A percentile compares a stretch with the other conserved stretches of the same genome.
phyloP scores from a whole-genome alignment of 2,888 invertebrate genomes.

The Xanthorhoe designata region DNA sequence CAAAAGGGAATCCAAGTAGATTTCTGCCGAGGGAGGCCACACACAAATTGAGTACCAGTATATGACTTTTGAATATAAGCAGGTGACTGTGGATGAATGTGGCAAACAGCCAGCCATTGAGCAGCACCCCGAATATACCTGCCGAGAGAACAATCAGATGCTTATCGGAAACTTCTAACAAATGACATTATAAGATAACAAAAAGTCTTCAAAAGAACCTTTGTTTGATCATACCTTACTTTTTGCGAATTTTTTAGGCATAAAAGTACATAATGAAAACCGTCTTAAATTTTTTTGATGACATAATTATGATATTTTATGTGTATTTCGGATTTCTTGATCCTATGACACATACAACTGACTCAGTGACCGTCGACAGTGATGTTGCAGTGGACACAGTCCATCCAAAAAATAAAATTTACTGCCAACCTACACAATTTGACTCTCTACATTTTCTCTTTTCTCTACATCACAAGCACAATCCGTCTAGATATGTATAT shows the following conservation, averaged over 20 bases:
- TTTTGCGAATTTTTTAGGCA: too few species aligned
- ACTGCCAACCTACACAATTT: neutral
- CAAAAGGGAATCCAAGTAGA: constrained; percentile 83
- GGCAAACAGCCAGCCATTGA: constrained; percentile 84
- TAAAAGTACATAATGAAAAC: too few species aligned
- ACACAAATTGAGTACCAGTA: constrained; percentile 83
- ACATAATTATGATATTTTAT: too few species aligned
- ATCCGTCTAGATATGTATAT: neutral
- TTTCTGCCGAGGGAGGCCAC: constrained; percentile 82
- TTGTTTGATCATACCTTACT: too few species aligned
- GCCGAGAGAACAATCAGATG: constrained; percentile 47
- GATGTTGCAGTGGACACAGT: too few species aligned
- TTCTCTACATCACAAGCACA: neutral
- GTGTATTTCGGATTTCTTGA: too few species aligned
- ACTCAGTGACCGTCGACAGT: too few species aligned
- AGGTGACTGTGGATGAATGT: constrained; percentile 85
- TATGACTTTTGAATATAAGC: constrained; percentile 80
- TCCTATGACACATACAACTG: too few species aligned
- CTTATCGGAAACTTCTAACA: neutral
- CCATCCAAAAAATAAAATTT: too few species aligned
- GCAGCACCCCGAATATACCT: constrained; percentile 84
- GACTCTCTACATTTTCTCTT: neutral
- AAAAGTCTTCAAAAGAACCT: too few species aligned
- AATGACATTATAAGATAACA: too few species aligned
- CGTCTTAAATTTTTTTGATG: too few species aligned